These are phyloP conservation scores for Butastur rufipennis DNA, from an alignment of 2,113 vertebrate genomes.

Conservation along the genomic window DNA sequence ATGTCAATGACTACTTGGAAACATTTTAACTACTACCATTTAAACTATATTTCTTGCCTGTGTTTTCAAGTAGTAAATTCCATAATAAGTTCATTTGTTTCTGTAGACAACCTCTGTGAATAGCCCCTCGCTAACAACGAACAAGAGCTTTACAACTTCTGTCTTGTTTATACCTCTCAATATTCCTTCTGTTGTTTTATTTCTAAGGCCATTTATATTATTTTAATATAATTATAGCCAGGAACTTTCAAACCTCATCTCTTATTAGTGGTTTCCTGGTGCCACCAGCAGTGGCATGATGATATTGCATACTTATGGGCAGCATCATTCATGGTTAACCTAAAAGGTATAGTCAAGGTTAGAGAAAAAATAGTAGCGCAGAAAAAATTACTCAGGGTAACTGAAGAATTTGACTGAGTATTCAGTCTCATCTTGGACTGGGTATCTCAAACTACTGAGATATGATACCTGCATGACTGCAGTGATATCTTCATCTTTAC, in stretches of 20 bases:
- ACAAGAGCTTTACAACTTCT: not conserved
- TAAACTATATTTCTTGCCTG: not conserved
- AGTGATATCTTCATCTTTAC: not conserved
- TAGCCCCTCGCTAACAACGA: not conserved
- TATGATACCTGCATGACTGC: not conserved
- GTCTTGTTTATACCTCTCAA: not conserved
- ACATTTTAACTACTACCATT: not conserved
- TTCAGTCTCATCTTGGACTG: not conserved
- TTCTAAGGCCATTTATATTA: not conserved
- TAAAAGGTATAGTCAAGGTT: not conserved
- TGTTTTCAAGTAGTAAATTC: not conserved
- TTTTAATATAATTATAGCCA: slow-evolving; percentile 27
- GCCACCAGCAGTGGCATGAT: slow-evolving; percentile 45
- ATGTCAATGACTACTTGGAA: not conserved
- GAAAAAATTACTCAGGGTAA: not conserved
- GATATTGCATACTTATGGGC: slow-evolving; percentile 32
- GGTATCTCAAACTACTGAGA: not conserved
- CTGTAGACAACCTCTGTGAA: not conserved
- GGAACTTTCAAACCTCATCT: slow-evolving; percentile 11
- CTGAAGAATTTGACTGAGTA: not conserved
- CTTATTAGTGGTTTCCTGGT: slow-evolving; percentile 55
- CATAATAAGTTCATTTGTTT: not conserved
- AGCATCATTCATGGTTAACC: not conserved
- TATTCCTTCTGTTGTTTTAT: not conserved
- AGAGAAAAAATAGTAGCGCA: not conserved